These are phyloP conservation scores for Andrena bicolor DNA, from an alignment of 2,888 invertebrate genomes.

Conservation along the genomic window DNA sequence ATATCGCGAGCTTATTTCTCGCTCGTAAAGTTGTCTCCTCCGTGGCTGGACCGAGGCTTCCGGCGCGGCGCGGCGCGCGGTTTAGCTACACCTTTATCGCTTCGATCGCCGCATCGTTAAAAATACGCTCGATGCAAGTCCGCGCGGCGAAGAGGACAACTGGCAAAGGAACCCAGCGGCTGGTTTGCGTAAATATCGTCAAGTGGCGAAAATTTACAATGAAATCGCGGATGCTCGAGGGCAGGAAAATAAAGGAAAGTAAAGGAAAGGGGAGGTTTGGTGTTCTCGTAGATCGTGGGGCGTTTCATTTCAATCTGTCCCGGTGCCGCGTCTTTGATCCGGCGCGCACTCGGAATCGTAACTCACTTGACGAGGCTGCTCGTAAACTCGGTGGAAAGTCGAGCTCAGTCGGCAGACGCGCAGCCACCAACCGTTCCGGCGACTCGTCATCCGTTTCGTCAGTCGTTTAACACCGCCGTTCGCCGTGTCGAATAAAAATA, in stretches of 20 bases:
- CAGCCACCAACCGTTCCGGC: constrained; percentile 27
- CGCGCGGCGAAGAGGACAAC: neutral
- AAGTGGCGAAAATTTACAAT: neutral
- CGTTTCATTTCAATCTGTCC: constrained; percentile 73
- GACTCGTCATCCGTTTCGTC: constrained; percentile 81
- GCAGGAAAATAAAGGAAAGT: too few relatives aligned
- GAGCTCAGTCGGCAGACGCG: constrained; percentile 31
- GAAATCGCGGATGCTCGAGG: neutral
- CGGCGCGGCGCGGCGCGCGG: constrained; percentile 21
- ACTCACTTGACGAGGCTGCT: constrained; percentile 73
- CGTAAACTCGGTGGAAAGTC: constrained; percentile 61
- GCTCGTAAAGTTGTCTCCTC: constrained; percentile 53
- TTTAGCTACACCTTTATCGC: constrained; percentile 29
- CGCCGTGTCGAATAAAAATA: constrained; percentile 82
- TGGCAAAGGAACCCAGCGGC: neutral
- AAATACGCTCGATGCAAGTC: neutral
- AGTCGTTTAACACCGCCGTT: constrained; percentile 82
- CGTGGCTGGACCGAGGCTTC: constrained; percentile 42
- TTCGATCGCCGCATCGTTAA: neutral
- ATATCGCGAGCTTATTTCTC: constrained; percentile 29
- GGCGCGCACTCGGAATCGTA: constrained; percentile 74
- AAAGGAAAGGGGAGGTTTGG: neutral
- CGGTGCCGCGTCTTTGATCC: constrained; percentile 75
- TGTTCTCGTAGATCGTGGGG: constrained; percentile 57
- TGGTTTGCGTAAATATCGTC: constrained; percentile 1